Evolutionary conservation across 2,888 invertebrate species (phyloP).

Genomic region (Brassicogethes aeneus): DNA sequence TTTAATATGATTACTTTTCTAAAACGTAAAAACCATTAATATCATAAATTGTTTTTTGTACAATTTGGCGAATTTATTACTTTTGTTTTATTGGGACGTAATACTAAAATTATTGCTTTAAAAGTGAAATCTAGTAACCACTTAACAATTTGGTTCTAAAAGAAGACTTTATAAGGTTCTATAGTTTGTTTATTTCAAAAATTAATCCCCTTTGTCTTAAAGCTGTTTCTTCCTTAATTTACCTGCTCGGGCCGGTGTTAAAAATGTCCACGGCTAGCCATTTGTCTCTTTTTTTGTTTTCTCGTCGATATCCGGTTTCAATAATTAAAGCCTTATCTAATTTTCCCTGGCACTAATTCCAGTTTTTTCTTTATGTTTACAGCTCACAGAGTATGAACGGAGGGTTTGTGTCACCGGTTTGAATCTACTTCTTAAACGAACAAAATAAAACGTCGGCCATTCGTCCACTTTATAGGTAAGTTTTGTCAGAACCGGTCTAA

Average conservation of each 20-base stretch:
- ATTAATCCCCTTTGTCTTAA: constrained; percentile 8
- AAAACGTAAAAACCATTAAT: too few species aligned
- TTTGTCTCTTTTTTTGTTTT: neutral
- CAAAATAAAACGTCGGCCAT: constrained; percentile 31
- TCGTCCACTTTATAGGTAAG: constrained; percentile 28
- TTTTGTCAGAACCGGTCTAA: constrained; percentile 9
- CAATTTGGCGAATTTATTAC: too few species aligned
- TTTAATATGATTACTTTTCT: too few species aligned
- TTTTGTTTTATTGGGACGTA: too few species aligned
- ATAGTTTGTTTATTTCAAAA: too few species aligned
- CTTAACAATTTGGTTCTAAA: too few species aligned
- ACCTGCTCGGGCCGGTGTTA: too few species aligned
- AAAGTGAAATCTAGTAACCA: too few species aligned
- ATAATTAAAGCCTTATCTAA: constrained; percentile 18
- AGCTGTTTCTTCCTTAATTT: neutral
- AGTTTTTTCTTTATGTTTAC: constrained; percentile 42
- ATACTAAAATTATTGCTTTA: too few species aligned
- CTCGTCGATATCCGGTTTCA: constrained; percentile 10
- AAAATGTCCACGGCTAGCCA: neutral
- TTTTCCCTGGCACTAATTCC: constrained; percentile 11
- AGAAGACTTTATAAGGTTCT: too few species aligned
- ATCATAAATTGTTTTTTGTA: too few species aligned
- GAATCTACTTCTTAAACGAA: constrained; percentile 37
- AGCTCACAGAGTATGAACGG: constrained; percentile 66
- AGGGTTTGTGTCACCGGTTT: constrained; percentile 68